Percentiles rank a stretch among this genome's conserved stretches.
phyloP scores from a whole-genome alignment of 1,140 invertebrate species.

The Galleria mellonella region DNA sequence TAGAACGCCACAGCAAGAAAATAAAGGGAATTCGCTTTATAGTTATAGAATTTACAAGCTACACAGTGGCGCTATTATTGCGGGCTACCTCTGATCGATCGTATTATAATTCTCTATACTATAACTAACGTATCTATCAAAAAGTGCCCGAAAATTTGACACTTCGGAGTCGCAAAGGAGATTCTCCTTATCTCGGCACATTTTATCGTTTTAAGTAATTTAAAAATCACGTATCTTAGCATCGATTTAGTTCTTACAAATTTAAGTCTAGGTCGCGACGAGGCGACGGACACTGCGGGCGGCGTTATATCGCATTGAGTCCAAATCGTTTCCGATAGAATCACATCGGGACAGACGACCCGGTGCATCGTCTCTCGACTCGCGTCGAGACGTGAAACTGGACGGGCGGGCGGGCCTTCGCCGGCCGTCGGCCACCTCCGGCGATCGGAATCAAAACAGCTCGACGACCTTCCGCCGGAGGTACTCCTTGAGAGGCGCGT shows the following conservation, averaged over 20 bases:
- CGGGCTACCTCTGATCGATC: no score
- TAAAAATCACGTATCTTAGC: no score
- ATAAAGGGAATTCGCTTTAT: not conserved
- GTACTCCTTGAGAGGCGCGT: conserved; percentile 88
- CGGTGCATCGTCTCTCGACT: no score
- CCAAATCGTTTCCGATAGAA: no score
- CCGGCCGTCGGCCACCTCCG: not conserved
- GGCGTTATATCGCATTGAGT: no score
- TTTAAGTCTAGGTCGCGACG: no score
- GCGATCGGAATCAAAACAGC: conserved; percentile 57
- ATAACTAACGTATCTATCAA: conserved; percentile 2
- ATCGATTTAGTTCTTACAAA: no score
- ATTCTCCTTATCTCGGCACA: conserved; percentile 1
- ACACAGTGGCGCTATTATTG: no score
- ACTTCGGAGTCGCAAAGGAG: not conserved
- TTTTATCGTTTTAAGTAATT: not conserved
- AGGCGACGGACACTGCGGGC: no score
- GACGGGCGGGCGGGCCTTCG: not conserved
- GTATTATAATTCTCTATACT: not conserved
- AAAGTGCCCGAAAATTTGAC: conserved; percentile 3
- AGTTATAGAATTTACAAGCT: not conserved
- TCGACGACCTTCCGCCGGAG: conserved; percentile 72
- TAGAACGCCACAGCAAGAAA: not conserved
- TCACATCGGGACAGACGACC: no score
- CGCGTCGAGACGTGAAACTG: not conserved